Evolutionary conservation across 2,888 invertebrate genomes (phyloP), one percentile per base, ranked within the genome.

Genomic region (Labia minor): DNA sequence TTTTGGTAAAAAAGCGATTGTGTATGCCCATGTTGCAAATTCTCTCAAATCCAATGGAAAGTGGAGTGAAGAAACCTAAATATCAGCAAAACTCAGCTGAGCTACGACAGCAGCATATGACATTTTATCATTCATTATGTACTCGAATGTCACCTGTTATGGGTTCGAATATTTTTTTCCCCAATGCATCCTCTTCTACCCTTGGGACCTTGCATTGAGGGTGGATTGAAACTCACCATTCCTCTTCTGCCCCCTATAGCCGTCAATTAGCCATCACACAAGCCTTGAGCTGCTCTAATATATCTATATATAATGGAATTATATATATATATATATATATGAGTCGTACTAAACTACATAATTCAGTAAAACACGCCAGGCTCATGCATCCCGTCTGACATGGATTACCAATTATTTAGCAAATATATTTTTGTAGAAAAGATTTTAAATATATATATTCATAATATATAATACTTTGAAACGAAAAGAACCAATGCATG

Each of bases 91-190:
- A n/a, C n/a, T n/a, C n/a, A n/a, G 26, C 26, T 6, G 26, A 3
- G 4, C 3, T 6, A 3, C 26, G 26, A 26, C 26, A 49, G 49
- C 26, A 49, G 49, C 6, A 49, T 8, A 49, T 49, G 49, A 49
- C 49, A 49, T 49, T 49, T 49, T 49, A 49, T 49, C 49, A 49
- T 49, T 49, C 49, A 49, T 49, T 49, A 49, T 49, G 49, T 49
- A 49, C 49, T 8, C 49, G 49, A 14, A 49, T 49, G 49, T 49
- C 49, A 49, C n/a, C n/a, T n/a, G n/a, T 16, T 49, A 3, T 14
- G 2, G 49, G n/a, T 49, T 49, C 49, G 49, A 49, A 49, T 49
- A 8, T 49, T 49, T 14, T 14, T 14, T 8, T 14, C 49, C 49
- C 49, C 49, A 11, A 14, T 14, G 3, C 49, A 14, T 14, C 14